These are phyloP conservation scores for Eretmocerus hayati DNA, from an alignment of 2,888 invertebrate species.

Conservation along the genomic window DNA sequence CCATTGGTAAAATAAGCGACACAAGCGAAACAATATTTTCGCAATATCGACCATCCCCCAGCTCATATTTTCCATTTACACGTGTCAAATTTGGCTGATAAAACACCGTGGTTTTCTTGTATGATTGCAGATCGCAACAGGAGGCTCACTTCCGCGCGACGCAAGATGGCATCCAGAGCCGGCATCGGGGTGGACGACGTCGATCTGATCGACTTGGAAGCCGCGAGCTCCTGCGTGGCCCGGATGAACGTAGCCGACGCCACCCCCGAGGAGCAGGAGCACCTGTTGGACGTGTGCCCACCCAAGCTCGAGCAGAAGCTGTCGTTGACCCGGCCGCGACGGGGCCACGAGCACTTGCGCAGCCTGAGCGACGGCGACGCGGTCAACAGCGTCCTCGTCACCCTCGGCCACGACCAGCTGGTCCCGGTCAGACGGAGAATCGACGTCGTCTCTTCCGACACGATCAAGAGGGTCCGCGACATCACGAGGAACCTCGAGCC, in stretches of 20 bases:
- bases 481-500: conserved; percentile 43
- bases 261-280: conserved; percentile 41
- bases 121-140: conserved; percentile 12
- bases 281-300: conserved; percentile 41
- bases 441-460: conserved; percentile 43
- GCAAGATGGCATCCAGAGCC: conserved; percentile 32
- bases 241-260: conserved; percentile 14
- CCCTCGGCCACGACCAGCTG: conserved; percentile 42
- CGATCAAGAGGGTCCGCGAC: conserved; percentile 41
- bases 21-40: too few species aligned
- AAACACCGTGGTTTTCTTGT: not conserved
- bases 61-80: too few species aligned
- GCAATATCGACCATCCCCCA: too few species aligned
- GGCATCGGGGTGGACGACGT: conserved; percentile 34
- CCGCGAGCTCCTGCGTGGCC: conserved; percentile 22
- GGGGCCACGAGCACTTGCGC: conserved; percentile 30
- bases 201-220: conserved; percentile 40
- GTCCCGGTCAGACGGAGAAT: conserved; percentile 40
- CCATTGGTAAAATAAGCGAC: too few species aligned
- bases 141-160: not conserved
- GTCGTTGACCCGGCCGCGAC: conserved; percentile 31
- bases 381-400: conserved; percentile 32
- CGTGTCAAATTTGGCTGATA: too few species aligned
- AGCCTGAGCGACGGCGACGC: conserved; percentile 21
- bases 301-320: conserved; percentile 42